Evolutionary conservation across 1,140 invertebrate genomes (phyloP).

Genomic region (Zeugodacus cucurbitae): DNA sequence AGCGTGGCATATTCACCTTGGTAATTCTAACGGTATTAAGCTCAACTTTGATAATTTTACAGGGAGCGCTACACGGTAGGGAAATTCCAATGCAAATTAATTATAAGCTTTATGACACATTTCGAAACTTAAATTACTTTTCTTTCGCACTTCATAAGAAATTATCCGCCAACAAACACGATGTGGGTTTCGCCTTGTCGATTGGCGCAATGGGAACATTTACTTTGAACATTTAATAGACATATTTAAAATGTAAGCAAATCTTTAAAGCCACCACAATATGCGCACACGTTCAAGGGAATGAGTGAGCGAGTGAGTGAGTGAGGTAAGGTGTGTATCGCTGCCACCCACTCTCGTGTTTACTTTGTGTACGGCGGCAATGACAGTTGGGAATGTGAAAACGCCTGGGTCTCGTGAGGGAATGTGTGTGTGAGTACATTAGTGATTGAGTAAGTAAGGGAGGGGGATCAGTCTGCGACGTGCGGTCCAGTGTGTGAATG

Average conservation of each 20-base stretch:
- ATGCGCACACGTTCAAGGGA: neutral
- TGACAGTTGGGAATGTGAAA: neutral
- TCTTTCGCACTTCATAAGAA: neutral
- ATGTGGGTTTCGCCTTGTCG: neutral
- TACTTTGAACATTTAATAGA: neutral
- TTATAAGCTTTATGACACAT: slow-evolving; percentile 13
- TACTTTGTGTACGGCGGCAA: neutral
- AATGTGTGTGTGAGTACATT: neutral
- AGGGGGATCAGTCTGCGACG: neutral
- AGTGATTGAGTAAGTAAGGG: neutral
- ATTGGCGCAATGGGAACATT: neutral
- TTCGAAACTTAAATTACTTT: slow-evolving; percentile 32
- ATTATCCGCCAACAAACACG: neutral
- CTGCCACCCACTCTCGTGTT: neutral
- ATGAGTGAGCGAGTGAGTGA: neutral
- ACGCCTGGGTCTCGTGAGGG: neutral
- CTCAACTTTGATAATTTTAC: neutral
- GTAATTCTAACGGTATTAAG: too few relatives aligned
- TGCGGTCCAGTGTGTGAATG: neutral
- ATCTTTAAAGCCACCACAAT: slow-evolving; percentile 10
- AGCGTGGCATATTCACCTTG: too few relatives aligned
- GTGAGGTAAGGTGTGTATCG: neutral
- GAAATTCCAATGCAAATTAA: slow-evolving; percentile 14
- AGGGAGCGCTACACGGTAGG: neutral
- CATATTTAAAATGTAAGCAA: neutral